Percentiles rank a stretch among this genome's conserved stretches.
These are phyloP conservation scores for Eledone cirrhosa DNA, from an alignment of 2,888 invertebrate genomes.

Conservation along the genomic window DNA sequence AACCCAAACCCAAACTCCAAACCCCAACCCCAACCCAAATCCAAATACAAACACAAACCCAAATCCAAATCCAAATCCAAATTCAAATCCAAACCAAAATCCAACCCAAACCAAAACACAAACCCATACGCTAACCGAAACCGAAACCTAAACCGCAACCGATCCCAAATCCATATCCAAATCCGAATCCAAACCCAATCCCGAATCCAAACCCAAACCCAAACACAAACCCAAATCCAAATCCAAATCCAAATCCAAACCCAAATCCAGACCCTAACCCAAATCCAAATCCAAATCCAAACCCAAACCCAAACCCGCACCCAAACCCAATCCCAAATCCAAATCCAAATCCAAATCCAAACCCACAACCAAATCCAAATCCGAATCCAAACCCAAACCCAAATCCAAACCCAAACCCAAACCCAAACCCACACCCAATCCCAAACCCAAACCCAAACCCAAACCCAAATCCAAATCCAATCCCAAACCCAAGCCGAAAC, in stretches of 20 bases:
- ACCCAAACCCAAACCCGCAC: not conserved
- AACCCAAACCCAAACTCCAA: no score
- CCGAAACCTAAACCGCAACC: no score
- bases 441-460: not conserved
- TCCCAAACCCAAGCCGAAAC: not conserved
- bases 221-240: not conserved
- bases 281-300: not conserved
- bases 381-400: not conserved
- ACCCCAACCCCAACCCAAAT: no score
- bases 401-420: not conserved
- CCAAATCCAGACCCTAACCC: not conserved
- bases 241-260: not conserved
- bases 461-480: not conserved
- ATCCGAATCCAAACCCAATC: not conserved
- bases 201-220: not conserved
- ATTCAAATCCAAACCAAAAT: no score
- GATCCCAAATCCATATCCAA: not conserved
- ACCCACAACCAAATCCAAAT: not conserved
- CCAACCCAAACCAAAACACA: no score
- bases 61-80: no score
- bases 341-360: not conserved
- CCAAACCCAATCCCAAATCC: not conserved
- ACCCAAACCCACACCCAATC: not conserved
- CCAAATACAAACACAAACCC: no score
- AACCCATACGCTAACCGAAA: no score